phyloP scores from a whole-genome alignment of 1,140 invertebrate species.

The Lasioglossum albipes region DNA sequence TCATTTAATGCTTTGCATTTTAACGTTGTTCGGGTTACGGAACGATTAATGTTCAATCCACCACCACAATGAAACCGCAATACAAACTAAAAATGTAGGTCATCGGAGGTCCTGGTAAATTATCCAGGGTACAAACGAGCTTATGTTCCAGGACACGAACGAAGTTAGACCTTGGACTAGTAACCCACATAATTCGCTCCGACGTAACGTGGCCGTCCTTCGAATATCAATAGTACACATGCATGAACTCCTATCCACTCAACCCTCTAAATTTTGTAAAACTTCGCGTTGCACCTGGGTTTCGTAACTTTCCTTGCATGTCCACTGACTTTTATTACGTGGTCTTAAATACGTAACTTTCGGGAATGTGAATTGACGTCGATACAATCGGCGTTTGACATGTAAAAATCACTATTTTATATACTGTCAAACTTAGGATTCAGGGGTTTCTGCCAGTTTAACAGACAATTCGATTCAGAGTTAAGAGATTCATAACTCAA shows the following conservation, averaged over 20 bases:
- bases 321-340: too few relatives aligned
- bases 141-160: constrained; percentile 54
- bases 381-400: background rate
- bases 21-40: background rate
- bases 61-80: too few relatives aligned
- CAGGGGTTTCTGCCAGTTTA: too few relatives aligned
- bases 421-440: too few relatives aligned
- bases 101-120: constrained; percentile 53
- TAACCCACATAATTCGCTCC: constrained; percentile 58
- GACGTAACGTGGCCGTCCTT: constrained; percentile 55
- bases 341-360: too few relatives aligned
- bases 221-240: constrained; percentile 47
- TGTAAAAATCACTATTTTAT: too few relatives aligned
- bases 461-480: too few relatives aligned
- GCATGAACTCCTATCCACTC: constrained; percentile 3
- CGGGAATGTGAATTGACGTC: too few relatives aligned
- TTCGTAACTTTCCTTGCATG: too few relatives aligned
- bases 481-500: too few relatives aligned
- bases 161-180: constrained; percentile 58
- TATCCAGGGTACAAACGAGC: constrained; percentile 45
- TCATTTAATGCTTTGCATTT: constrained; percentile 23
- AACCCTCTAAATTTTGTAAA: background rate
- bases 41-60: background rate
- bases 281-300: too few relatives aligned
- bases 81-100: constrained; percentile 47